phyloP scores from a whole-genome alignment of 1,140 invertebrate genomes.

The Drosophila tsacasi region DNA sequence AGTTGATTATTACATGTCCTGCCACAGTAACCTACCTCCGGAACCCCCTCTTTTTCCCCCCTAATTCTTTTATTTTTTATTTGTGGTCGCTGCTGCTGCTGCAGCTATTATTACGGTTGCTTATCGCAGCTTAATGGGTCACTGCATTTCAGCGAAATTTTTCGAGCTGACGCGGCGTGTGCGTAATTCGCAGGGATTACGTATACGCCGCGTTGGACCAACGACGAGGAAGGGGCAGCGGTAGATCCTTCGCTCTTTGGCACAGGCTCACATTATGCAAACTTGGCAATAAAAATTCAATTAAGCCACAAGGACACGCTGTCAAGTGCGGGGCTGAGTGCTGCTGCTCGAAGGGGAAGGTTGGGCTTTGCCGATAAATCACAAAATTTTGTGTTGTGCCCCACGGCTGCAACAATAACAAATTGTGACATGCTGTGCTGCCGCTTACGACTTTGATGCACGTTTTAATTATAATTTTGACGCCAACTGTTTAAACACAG shows the following conservation, averaged over 20 bases:
- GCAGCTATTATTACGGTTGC: slow-evolving; percentile 21
- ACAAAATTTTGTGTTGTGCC: slow-evolving; percentile 42
- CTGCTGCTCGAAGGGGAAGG: slow-evolving; percentile 5
- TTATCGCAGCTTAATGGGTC: slow-evolving; percentile 56
- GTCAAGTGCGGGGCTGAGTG: slow-evolving; percentile 56
- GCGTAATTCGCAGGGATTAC: slow-evolving; percentile 64
- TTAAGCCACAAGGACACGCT: slow-evolving; percentile 74
- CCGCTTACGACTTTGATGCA: slow-evolving; percentile 75
- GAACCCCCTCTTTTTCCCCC: background rate
- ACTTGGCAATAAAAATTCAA: slow-evolving; percentile 84
- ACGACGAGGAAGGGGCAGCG: background rate
- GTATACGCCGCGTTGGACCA: slow-evolving; percentile 44
- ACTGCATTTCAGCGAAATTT: slow-evolving; percentile 56
- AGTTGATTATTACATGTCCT: slow-evolving; percentile 44
- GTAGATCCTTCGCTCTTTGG: slow-evolving; percentile 9
- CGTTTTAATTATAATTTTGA: slow-evolving; percentile 84
- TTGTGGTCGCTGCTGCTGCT: slow-evolving; percentile 5
- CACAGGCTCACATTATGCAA: slow-evolving; percentile 71
- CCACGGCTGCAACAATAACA: slow-evolving; percentile 42
- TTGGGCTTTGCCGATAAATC: slow-evolving; percentile 50
- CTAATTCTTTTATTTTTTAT: background rate
- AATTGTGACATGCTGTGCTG: slow-evolving; percentile 77
- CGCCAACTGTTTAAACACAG: slow-evolving; percentile 80
- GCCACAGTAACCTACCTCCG: slow-evolving; percentile 2
- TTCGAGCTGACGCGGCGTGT: slow-evolving; percentile 52